Evolutionary conservation across 2,888 invertebrate genomes (phyloP).

Genomic region (Trichogramma dendrolimi): DNA sequence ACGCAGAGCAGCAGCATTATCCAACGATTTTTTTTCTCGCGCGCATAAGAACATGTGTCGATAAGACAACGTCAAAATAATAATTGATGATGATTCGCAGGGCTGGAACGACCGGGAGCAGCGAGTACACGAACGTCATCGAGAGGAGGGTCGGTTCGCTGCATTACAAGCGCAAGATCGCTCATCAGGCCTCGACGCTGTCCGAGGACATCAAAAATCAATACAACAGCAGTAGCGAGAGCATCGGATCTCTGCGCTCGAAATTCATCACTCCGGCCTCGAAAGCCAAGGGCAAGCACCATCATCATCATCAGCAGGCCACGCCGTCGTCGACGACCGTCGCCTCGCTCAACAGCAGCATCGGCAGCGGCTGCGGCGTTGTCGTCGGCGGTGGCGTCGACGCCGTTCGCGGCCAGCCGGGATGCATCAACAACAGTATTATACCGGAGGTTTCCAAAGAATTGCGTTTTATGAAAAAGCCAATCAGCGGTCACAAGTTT

Average conservation of each 20-base stretch:
- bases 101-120: constrained; percentile 57
- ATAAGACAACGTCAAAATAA: too few relatives aligned
- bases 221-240: constrained; percentile 77
- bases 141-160: constrained; percentile 54
- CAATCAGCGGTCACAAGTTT: constrained; percentile 65
- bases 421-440: constrained; percentile 42
- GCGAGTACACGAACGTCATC: constrained; percentile 51
- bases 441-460: constrained; percentile 51
- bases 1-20: too few relatives aligned
- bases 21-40: too few relatives aligned
- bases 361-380: too few relatives aligned
- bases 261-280: constrained; percentile 55
- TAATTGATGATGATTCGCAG: constrained; percentile 36
- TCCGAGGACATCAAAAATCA: constrained; percentile 59
- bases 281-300: constrained; percentile 58
- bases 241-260: constrained; percentile 63
- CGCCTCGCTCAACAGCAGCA: constrained; percentile 53
- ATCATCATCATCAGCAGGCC: too few relatives aligned
- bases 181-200: constrained; percentile 50
- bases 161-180: constrained; percentile 50
- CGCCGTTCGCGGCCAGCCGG: constrained; percentile 59
- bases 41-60: too few relatives aligned
- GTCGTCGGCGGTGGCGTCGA: constrained; percentile 33
- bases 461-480: constrained; percentile 53
- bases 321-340: too few relatives aligned